A percentile compares a stretch with the other conserved stretches of the same genome.
These are phyloP conservation scores for Acholoe squamosa DNA, from an alignment of 2,888 invertebrate species.

Conservation along the genomic window DNA sequence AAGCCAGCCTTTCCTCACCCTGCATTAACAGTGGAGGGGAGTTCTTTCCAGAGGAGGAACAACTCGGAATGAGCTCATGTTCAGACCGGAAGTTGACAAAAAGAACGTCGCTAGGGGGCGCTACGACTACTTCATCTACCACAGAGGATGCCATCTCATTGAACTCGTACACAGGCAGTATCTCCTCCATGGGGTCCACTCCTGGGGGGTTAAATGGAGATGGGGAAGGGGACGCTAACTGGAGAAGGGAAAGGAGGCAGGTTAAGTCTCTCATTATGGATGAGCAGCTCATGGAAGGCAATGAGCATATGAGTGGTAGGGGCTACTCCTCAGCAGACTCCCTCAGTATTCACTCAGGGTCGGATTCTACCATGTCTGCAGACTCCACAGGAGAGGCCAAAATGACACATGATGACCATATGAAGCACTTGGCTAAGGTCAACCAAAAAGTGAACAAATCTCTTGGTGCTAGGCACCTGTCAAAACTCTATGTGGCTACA, in stretches of 20 bases:
- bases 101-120: not conserved
- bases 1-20: not conserved
- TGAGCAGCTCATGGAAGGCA: not conserved
- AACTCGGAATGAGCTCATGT: not conserved
- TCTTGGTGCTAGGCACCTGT: slow-evolving; percentile 13
- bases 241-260: not conserved
- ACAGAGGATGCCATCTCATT: not conserved
- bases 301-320: not conserved
- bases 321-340: slow-evolving; percentile 22
- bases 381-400: not conserved
- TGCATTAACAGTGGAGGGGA: not conserved
- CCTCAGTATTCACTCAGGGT: slow-evolving; percentile 50
- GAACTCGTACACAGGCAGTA: not conserved
- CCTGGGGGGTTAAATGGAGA: not conserved
- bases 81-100: slow-evolving; percentile 3
- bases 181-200: slow-evolving; percentile 29
- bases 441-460: slow-evolving; percentile 54
- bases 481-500: slow-evolving; percentile 31
- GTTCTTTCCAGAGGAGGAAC: not conserved
- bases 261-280: slow-evolving; percentile 26
- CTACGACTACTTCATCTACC: not conserved
- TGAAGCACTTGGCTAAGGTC: slow-evolving; percentile 48
- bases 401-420: slow-evolving; percentile 2
- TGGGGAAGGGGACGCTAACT: not conserved
- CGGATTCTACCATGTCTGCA: not conserved